Base-by-base conservation (phyloP, 2,888 invertebrate species). In the Stenotaenia linearis region DNA sequence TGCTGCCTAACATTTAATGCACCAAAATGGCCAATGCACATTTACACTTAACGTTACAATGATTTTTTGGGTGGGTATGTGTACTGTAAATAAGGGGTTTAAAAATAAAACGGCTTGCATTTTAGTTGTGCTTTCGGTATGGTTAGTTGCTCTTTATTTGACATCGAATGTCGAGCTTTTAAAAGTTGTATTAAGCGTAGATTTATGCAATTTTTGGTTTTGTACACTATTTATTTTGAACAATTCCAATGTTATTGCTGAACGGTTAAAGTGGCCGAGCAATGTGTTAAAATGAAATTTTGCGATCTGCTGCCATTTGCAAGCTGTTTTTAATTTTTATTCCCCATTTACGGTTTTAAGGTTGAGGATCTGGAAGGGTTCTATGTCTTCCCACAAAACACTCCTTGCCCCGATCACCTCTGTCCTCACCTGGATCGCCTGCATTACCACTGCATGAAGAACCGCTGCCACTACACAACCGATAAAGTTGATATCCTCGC, bases 401-500 rank as follows among this genome's bases (percentile, higher is more conserved):
- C 85, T 79, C 90, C 83, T 88, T 96, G 96, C 85, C 91, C 92
- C 50, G 94, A 95, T 84, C 89, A 90, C 0, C 89, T 90, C 79
- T 96, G 96, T 85, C 90, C 91, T 25, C 90, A 90, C 81, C 87
- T 91, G 79, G 87, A 89, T 82, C 90, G 90, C 82, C 89, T 91
- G 75, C 97, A 97, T 86, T 93, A 92, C 84, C 97, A 97, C 85
- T 97, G 96, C 87, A 92, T 91, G 69, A 92, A 94, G 83, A 90
- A 90, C 12, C 87, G 92, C 83, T 97, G 96, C 85, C 92, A 93
- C 84, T 95, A 93, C 84, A 91, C 93, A 10, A 92, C 93, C 0
- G 93, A 94, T 85, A 90, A 91, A 76, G 91, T 93, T 80, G 91
- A 92, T 81, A 90, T 92, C 45, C 90, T 96, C 83, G 90, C 93